A percentile compares a stretch with the other conserved stretches of the same genome.
Conservation (phyloP, 2,113 vertebrate genomes). For the Hydrolagus affinis region DNA sequence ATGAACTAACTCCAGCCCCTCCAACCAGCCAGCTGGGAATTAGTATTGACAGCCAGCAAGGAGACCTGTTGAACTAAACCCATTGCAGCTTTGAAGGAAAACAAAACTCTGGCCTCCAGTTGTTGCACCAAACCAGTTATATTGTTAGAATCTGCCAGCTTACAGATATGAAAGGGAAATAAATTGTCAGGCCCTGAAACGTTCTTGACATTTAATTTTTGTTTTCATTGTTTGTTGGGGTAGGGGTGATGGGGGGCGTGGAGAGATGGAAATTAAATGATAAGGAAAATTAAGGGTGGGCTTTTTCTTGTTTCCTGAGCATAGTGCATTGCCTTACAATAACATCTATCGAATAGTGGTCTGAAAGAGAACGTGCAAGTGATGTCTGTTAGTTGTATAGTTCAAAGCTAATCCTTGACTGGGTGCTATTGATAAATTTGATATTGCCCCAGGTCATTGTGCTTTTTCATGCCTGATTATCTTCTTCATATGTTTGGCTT, state of each 20-base stretch:
- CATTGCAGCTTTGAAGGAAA: constrained; percentile 6
- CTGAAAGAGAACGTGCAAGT: background rate
- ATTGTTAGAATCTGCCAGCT: background rate
- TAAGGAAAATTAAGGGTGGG: background rate
- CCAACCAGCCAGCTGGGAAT: background rate
- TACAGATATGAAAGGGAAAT: background rate
- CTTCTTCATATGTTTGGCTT: background rate
- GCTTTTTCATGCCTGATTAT: background rate
- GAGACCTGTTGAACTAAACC: background rate
- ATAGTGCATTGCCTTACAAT: background rate
- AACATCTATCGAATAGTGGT: background rate
- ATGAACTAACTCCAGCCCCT: too few species aligned
- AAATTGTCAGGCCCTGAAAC: background rate
- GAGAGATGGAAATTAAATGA: background rate
- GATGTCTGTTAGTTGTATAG: background rate
- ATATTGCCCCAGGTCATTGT: background rate
- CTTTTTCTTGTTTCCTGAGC: background rate
- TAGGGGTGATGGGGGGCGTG: background rate
- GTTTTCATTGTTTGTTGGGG: background rate
- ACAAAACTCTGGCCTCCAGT: constrained; percentile 19
- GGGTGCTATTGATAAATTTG: background rate
- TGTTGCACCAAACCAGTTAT: background rate
- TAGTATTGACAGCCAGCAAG: too few species aligned
- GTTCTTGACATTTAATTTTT: background rate
- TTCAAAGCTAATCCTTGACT: background rate